Conservation (phyloP, 1,140 invertebrate genomes). For the Paracyclopina nana region DNA sequence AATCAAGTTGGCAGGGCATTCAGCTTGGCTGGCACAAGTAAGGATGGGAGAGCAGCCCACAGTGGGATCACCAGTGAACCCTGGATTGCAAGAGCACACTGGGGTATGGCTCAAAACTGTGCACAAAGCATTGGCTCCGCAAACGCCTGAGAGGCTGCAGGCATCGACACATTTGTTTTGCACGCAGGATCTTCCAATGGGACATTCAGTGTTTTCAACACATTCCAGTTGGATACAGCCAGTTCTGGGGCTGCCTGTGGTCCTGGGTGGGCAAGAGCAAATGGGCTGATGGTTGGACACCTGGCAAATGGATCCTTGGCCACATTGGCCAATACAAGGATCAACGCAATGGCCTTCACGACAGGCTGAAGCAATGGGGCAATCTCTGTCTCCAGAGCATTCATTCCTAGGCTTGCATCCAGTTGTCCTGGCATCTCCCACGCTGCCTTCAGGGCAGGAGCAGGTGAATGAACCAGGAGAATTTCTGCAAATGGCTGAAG, state of each 20-base stretch:
- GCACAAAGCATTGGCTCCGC: constrained; percentile 55
- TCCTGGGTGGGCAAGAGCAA: constrained; percentile 50
- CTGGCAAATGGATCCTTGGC: constrained; percentile 48
- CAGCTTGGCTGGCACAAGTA: not conserved
- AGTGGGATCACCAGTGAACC: constrained; percentile 33
- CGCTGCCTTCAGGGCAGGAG: constrained; percentile 46
- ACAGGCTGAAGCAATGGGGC: constrained; percentile 52
- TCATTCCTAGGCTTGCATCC: constrained; percentile 53
- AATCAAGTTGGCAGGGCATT: constrained; percentile 8
- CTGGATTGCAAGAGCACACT: constrained; percentile 36
- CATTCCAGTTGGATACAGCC: constrained; percentile 54
- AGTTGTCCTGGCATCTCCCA: constrained; percentile 47
- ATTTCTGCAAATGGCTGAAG: constrained; percentile 17
- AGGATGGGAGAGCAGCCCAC: constrained; percentile 7
- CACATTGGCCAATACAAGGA: constrained; percentile 51
- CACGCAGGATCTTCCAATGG: constrained; percentile 44
- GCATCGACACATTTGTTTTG: constrained; percentile 57
- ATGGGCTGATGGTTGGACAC: constrained; percentile 36
- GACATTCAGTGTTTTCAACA: constrained; percentile 52
- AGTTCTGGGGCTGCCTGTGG: constrained; percentile 27
- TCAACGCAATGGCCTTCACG: constrained; percentile 54
- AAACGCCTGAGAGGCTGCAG: constrained; percentile 53
- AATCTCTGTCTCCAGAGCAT: constrained; percentile 55
- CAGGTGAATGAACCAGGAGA: constrained; percentile 50
- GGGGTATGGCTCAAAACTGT: not conserved